Conservation (phyloP, 2,797 vertebrate species). For the Selene dorsalis region DNA sequence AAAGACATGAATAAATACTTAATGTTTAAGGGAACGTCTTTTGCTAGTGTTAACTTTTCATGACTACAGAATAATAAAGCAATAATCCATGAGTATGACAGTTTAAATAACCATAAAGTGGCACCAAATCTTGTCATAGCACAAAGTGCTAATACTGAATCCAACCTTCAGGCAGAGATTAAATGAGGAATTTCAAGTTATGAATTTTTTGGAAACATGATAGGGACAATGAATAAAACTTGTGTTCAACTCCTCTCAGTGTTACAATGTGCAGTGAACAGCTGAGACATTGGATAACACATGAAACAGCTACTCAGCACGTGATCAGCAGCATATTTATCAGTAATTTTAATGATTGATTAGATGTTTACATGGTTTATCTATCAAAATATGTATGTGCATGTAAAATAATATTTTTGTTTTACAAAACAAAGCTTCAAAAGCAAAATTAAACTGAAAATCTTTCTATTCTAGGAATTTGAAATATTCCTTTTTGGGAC, state of each 20-base stretch:
- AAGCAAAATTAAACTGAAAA: slow-evolving; percentile 25
- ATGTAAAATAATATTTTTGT: neutral
- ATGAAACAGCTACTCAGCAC: neutral
- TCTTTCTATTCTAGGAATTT: slow-evolving; percentile 23
- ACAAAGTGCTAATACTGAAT: neutral
- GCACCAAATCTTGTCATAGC: neutral
- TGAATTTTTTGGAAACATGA: neutral
- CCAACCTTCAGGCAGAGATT: neutral
- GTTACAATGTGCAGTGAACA: neutral
- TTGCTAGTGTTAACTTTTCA: neutral
- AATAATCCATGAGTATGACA: neutral
- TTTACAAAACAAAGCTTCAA: neutral
- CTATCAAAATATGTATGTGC: neutral
- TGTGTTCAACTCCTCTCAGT: slow-evolving; percentile 10
- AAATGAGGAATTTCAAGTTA: neutral
- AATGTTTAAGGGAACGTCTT: neutral
- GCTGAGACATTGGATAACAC: neutral
- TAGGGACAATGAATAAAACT: neutral
- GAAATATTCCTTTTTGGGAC: slow-evolving; percentile 1
- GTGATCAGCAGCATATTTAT: neutral
- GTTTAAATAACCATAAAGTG: neutral
- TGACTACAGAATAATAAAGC: neutral
- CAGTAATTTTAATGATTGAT: neutral
- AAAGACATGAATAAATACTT: neutral
- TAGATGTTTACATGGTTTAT: neutral